A percentile compares a stretch with the other conserved stretches of the same genome.
phyloP scores from a whole-genome alignment of 2,888 invertebrate species.

The Crematogaster levior region DNA sequence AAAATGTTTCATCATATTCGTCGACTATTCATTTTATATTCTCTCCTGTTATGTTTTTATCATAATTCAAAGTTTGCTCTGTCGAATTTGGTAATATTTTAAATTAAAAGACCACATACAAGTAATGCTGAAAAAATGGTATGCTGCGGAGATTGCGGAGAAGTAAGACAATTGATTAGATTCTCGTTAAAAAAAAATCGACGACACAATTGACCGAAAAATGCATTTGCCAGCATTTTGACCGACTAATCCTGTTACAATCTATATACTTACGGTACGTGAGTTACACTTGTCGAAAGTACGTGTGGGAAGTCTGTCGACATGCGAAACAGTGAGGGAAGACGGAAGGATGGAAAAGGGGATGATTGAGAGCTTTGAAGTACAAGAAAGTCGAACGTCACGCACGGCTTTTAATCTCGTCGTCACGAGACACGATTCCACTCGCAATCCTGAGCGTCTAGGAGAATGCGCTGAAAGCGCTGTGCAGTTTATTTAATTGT shows the following conservation, averaged over 20 bases:
- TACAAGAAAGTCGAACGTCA: slow-evolving; percentile 47
- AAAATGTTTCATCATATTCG: neutral
- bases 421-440: slow-evolving; percentile 12
- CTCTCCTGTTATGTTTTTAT: too few relatives aligned
- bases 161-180: neutral
- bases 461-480: slow-evolving; percentile 14
- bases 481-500: slow-evolving; percentile 51
- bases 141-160: neutral
- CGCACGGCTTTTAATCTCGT: slow-evolving; percentile 39
- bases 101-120: neutral
- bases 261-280: slow-evolving; percentile 34
- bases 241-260: slow-evolving; percentile 27
- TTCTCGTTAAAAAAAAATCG: slow-evolving; percentile 13
- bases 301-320: slow-evolving; percentile 21
- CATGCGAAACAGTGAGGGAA: neutral
- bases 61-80: neutral
- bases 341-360: neutral
- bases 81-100: neutral
- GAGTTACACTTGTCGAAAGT: slow-evolving; percentile 29
- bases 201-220: neutral
- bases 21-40: neutral
- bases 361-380: slow-evolving; percentile 37
- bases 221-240: slow-evolving; percentile 15
- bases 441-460: neutral
- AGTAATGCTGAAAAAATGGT: neutral